Conservation (phyloP, 2,888 invertebrate genomes). For the Empis stercorea region DNA sequence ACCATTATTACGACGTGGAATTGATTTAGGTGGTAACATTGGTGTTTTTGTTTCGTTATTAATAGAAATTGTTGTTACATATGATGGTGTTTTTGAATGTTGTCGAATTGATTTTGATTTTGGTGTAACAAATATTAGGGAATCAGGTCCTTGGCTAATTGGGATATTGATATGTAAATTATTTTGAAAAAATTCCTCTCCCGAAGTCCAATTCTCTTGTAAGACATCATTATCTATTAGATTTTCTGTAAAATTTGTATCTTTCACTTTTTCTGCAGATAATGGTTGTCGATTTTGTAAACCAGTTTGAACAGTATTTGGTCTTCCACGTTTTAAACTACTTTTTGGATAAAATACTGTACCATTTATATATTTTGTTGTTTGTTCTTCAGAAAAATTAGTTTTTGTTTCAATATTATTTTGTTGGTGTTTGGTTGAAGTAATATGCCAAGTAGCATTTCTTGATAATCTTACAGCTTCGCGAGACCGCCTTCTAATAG, state of each 20-base stretch:
- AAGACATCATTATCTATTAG: slow-evolving; percentile 2
- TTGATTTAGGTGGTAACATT: slow-evolving; percentile 21
- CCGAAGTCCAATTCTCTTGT: slow-evolving; percentile 33
- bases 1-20: slow-evolving; percentile 10
- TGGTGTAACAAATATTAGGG: not conserved
- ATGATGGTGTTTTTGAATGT: slow-evolving; percentile 1
- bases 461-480: slow-evolving; percentile 44
- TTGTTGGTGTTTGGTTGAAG: slow-evolving; percentile 12
- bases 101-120: not conserved
- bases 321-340: slow-evolving; percentile 40
- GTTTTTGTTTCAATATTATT: not conserved
- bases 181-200: slow-evolving; percentile 31
- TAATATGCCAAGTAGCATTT: slow-evolving; percentile 53
- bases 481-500: slow-evolving; percentile 55
- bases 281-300: slow-evolving; percentile 14
- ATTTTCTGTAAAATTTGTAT: no score
- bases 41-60: slow-evolving; percentile 17
- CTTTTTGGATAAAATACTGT: slow-evolving; percentile 41
- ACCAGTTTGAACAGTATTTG: slow-evolving; percentile 38
- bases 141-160: not conserved
- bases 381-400: slow-evolving; percentile 6
- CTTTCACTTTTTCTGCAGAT: not conserved
- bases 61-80: slow-evolving; percentile 5
- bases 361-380: slow-evolving; percentile 3
- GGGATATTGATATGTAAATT: not conserved